Evolutionary conservation across 2,113 vertebrate species (phyloP).

Genomic region (Narcine bancroftii): DNA sequence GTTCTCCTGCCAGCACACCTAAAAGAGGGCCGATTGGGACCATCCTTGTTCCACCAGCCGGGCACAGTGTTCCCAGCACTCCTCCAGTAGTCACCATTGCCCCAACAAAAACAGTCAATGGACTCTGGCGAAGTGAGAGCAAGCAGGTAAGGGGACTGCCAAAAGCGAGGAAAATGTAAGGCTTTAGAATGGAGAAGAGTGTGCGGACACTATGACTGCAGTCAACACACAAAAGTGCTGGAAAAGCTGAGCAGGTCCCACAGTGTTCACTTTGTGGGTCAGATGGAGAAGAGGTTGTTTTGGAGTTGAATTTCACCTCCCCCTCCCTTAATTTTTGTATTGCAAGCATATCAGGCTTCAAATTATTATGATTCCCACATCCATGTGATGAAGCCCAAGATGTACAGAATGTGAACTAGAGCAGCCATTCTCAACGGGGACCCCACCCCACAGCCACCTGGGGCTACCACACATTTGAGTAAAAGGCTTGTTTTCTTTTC

Average conservation of each 20-base stretch:
- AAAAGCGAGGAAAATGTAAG: not conserved
- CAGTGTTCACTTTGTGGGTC: no score
- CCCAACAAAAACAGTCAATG: slow-evolving; percentile 94
- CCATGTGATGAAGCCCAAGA: no score
- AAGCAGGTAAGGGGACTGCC: slow-evolving; percentile 65
- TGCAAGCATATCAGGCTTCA: not conserved
- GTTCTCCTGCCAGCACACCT: slow-evolving; percentile 89
- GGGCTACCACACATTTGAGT: no score
- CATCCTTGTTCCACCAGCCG: slow-evolving; percentile 78
- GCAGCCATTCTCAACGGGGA: no score
- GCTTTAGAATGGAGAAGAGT: not conserved
- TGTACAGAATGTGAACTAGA: no score
- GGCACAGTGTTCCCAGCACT: slow-evolving; percentile 91
- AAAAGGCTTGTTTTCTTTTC: no score
- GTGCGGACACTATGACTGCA: no score
- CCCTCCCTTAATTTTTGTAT: not conserved
- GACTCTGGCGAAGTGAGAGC: slow-evolving; percentile 88
- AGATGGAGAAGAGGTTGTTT: not conserved
- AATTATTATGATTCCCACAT: not conserved
- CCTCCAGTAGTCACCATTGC: slow-evolving; percentile 97
- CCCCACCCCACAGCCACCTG: no score
- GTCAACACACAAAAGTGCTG: no score
- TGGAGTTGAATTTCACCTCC: not conserved
- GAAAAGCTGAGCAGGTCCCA: no score
- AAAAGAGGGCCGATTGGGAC: slow-evolving; percentile 89